Conservation (phyloP, 2,797 vertebrate genomes). For the Caiman crocodilus region DNA sequence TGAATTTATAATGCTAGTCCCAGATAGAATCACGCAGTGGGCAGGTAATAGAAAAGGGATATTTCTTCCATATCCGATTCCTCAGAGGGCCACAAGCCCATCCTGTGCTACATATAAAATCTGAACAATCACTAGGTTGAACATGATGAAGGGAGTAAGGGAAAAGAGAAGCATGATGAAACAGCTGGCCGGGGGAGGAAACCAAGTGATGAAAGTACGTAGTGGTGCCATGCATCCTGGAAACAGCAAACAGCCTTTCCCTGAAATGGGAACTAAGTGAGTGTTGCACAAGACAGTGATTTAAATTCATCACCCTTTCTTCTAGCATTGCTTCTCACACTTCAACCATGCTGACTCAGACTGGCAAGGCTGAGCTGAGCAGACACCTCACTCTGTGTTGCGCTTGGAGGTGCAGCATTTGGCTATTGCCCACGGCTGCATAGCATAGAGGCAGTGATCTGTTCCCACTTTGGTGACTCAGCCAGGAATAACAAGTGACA, state of each 20-base stretch:
- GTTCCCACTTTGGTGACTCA: background rate
- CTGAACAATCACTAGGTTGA: no score
- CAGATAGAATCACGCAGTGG: no score
- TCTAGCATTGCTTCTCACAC: background rate
- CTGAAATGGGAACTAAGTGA: background rate
- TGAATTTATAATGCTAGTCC: no score
- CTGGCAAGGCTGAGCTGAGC: background rate
- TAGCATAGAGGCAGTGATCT: background rate
- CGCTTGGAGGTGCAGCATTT: background rate
- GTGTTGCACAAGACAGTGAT: background rate
- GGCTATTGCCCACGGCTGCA: background rate
- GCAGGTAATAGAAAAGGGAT: no score
- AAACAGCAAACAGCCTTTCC: background rate
- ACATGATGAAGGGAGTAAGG: background rate
- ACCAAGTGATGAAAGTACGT: background rate
- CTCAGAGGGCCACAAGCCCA: no score
- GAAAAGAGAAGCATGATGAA: background rate
- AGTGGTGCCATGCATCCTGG: background rate
- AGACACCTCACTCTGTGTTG: background rate
- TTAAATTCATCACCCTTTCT: background rate
- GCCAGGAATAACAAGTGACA: background rate
- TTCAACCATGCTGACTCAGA: background rate
- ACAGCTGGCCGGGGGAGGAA: background rate
- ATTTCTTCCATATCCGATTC: no score
- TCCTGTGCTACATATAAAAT: no score